Evolutionary conservation across 2,888 invertebrate species (phyloP).

Genomic region (Machimus rusticus): DNA sequence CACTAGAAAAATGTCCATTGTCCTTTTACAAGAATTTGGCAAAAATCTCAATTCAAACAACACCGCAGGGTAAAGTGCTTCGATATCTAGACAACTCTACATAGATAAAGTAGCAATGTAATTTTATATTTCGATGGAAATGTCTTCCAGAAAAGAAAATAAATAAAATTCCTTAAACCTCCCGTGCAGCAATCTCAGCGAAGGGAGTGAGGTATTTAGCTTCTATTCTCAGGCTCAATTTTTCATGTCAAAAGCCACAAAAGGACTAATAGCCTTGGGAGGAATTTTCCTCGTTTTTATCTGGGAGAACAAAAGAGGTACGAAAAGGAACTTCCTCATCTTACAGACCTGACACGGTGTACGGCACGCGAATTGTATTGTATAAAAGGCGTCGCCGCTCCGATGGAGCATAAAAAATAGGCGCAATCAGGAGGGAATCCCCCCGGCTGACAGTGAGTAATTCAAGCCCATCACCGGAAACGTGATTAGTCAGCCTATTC

Average conservation of each 20-base stretch:
- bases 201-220: not conserved
- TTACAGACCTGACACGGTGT: not conserved
- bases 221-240: not conserved
- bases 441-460: not conserved
- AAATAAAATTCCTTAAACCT: not conserved
- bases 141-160: not conserved
- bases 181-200: not conserved
- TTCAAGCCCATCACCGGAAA: not conserved
- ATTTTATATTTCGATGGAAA: not conserved
- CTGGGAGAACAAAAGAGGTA: not conserved
- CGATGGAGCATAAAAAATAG: not conserved
- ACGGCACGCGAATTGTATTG: not conserved
- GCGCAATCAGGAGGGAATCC: not conserved
- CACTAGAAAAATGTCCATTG: no score
- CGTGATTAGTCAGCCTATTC: not conserved
- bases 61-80: not conserved
- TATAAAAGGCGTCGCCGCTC: not conserved
- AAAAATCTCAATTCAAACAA: not conserved
- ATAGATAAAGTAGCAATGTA: not conserved
- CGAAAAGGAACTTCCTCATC: not conserved
- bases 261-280: not conserved
- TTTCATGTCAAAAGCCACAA: slow-evolving; percentile 11
- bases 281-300: not conserved
- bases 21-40: not conserved
- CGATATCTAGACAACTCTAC: no score